Conservation (phyloP, 2,888 invertebrate genomes). For the Tupiocoris notatus region DNA sequence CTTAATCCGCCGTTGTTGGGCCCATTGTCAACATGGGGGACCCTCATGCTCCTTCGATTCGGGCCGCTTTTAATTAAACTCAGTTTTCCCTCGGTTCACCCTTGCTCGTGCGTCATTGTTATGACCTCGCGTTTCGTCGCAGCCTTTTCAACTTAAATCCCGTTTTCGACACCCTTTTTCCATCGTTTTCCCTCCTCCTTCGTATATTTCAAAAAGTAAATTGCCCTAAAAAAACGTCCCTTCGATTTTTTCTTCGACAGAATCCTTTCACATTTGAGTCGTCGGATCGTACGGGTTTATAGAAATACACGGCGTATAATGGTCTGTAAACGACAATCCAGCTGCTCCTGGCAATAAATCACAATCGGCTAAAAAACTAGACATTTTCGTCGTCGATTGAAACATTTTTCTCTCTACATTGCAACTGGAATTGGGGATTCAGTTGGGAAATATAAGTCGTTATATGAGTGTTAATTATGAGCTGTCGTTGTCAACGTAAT, state of each 20-base stretch:
- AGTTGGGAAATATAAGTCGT: too few relatives aligned
- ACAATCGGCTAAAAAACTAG: neutral
- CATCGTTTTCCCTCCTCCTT: too few relatives aligned
- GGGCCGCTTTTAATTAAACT: constrained; percentile 8
- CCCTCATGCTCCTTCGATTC: too few relatives aligned
- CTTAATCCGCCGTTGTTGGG: constrained; percentile 8
- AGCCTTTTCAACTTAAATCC: constrained; percentile 34
- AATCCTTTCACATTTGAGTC: neutral
- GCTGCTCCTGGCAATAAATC: neutral
- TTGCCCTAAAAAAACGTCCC: constrained; percentile 6
- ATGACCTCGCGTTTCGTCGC: constrained; percentile 44
- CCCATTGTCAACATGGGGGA: neutral
- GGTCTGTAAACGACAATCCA: neutral
- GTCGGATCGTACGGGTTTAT: neutral
- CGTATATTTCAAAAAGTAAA: constrained; percentile 29
- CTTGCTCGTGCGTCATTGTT: constrained; percentile 45
- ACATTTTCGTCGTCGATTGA: neutral
- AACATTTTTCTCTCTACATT: neutral
- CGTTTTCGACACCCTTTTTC: constrained; percentile 23
- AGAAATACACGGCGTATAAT: neutral
- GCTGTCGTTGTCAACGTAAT: too few relatives aligned
- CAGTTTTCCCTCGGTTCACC: constrained; percentile 2
- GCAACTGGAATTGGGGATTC: too few relatives aligned
- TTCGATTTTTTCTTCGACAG: neutral
- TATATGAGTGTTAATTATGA: too few relatives aligned